Evolutionary conservation across 2,888 invertebrate species (phyloP).

Genomic region (Pilophorus perplexus): DNA sequence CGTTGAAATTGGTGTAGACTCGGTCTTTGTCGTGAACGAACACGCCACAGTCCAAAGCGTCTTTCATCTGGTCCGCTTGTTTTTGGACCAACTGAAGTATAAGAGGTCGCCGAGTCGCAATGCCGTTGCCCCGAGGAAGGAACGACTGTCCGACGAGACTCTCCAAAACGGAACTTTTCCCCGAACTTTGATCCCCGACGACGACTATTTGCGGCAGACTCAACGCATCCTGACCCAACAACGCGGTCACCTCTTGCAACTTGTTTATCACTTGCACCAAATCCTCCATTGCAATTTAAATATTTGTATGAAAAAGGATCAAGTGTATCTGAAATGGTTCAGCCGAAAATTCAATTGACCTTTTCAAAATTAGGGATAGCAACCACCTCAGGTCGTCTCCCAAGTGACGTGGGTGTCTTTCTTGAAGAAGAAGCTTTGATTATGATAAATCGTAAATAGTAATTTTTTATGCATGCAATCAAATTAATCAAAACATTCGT

Average conservation of each 20-base stretch:
- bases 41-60: conserved; percentile 59
- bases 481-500: too few species aligned
- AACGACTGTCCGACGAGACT: conserved; percentile 63
- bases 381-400: too few species aligned
- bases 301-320: neutral
- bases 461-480: too few species aligned
- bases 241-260: conserved; percentile 64
- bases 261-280: conserved; percentile 63
- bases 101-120: conserved; percentile 64
- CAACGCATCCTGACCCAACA: conserved; percentile 60
- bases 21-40: conserved; percentile 61
- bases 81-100: conserved; percentile 60
- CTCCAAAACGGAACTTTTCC: conserved; percentile 65
- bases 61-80: conserved; percentile 53
- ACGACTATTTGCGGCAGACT: conserved; percentile 64
- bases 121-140: conserved; percentile 62
- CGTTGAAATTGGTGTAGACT: conserved; percentile 60
- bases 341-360: too few species aligned
- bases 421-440: too few species aligned
- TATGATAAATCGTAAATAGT: too few species aligned
- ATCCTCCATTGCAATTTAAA: too few species aligned
- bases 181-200: conserved; percentile 63
- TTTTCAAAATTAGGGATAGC: too few species aligned
- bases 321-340: too few species aligned
- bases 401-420: too few species aligned